phyloP scores from a whole-genome alignment of 2,888 invertebrate species.

The Leucoptera coffeella region DNA sequence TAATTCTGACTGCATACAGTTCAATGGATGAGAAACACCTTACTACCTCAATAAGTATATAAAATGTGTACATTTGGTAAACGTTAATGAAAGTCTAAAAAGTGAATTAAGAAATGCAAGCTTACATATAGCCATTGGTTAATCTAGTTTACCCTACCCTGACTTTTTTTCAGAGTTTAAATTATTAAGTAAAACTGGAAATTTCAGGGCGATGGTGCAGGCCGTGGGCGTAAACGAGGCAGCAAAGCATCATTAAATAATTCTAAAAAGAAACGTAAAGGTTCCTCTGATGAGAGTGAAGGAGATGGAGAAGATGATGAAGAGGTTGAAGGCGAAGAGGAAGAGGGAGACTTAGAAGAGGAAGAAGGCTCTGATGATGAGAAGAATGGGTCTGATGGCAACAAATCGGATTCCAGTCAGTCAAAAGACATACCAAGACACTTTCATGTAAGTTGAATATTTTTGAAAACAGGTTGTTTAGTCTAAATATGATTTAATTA shows the following conservation, averaged over 20 bases:
- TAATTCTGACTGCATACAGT: no score
- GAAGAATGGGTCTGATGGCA: conserved; percentile 47
- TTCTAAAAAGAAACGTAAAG: conserved; percentile 43
- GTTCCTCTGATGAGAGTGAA: conserved; percentile 40
- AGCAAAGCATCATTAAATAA: conserved; percentile 26
- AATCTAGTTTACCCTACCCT: neutral
- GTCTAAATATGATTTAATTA: no score
- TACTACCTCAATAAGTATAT: no score
- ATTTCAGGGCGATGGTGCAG: conserved; percentile 7
- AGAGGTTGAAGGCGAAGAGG: conserved; percentile 34
- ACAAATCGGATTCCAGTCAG: conserved; percentile 48
- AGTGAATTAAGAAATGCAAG: no score
- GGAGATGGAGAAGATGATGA: conserved; percentile 31
- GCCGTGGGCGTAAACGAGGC: conserved; percentile 28
- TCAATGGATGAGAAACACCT: no score
- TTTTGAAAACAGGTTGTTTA: no score
- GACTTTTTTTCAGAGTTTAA: neutral
- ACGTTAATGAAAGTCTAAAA: no score
- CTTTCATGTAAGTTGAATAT: conserved; percentile 36
- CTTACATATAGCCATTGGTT: no score
- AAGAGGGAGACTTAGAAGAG: conserved; percentile 38
- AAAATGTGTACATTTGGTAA: no score
- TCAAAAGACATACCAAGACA: conserved; percentile 52
- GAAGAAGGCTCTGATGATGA: conserved; percentile 48
- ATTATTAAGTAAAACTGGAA: neutral